Evolutionary conservation across 2,888 invertebrate genomes (phyloP).

Genomic region (Frankliniella fusca): DNA sequence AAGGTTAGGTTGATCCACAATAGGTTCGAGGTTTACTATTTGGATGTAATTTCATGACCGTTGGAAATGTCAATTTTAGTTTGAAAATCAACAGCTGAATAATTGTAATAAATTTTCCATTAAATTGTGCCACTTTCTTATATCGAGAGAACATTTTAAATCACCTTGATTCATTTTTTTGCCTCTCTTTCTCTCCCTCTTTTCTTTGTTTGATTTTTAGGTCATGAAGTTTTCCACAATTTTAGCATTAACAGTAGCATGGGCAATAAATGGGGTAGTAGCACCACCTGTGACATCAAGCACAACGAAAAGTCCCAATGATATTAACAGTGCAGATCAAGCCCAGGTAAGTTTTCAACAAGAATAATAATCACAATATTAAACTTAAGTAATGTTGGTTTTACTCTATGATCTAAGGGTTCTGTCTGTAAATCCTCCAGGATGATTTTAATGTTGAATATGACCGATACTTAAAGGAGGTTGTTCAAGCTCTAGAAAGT

Average conservation of each 20-base stretch:
- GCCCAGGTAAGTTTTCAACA: not conserved
- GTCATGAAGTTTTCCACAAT: not conserved
- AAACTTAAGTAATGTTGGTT: too few species aligned
- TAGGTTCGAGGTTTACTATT: not conserved
- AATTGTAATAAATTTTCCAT: too few species aligned
- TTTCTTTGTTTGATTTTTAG: not conserved
- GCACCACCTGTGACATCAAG: not conserved
- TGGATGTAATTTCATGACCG: not conserved
- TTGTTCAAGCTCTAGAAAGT: slow-evolving; percentile 82
- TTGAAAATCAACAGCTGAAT: too few species aligned
- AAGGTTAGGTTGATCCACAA: not conserved
- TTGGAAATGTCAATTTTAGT: too few species aligned
- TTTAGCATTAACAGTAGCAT: not conserved
- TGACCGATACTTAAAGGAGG: slow-evolving; percentile 82
- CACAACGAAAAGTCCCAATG: not conserved
- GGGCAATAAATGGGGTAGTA: not conserved
- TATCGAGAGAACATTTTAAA: too few species aligned
- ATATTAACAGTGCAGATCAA: not conserved
- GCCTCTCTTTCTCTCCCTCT: not conserved
- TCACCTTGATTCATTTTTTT: not conserved
- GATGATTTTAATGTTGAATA: slow-evolving; percentile 61
- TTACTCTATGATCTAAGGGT: too few species aligned
- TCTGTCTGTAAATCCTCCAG: slow-evolving; percentile 31
- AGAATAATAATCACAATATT: too few species aligned
- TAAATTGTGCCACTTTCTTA: too few species aligned